A percentile compares a stretch with the other conserved stretches of the same genome.
These are phyloP conservation scores for Micrasema longulum DNA, from an alignment of 1,140 invertebrate species.

Conservation along the genomic window DNA sequence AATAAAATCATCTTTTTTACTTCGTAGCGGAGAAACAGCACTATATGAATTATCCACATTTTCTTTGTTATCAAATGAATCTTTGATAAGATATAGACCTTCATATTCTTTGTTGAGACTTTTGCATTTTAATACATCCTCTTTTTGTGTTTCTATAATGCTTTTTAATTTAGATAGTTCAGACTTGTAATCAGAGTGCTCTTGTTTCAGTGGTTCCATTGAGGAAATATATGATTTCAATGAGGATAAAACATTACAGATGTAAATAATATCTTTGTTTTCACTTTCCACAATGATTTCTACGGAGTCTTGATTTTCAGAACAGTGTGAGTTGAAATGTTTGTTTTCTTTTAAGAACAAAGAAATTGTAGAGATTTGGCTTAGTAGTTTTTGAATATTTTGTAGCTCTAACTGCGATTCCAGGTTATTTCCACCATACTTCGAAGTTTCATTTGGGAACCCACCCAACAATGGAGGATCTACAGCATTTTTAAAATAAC, in stretches of 20 bases:
- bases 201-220: background rate
- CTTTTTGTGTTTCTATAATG: constrained; percentile 9
- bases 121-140: background rate
- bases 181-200: background rate
- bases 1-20: constrained; percentile 6
- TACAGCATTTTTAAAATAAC: no score
- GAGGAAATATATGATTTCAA: background rate
- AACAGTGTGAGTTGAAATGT: background rate
- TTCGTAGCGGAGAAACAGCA: background rate
- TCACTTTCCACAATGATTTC: constrained; percentile 7
- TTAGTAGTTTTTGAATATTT: no score
- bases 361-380: background rate
- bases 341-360: background rate
- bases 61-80: constrained; percentile 17
- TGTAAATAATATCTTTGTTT: constrained; percentile 1
- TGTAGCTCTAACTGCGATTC: no score
- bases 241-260: background rate
- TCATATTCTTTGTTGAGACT: background rate
- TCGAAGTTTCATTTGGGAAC: no score
- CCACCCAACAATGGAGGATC: no score
- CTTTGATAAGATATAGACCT: background rate
- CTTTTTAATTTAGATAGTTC: constrained; percentile 1
- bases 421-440: no score
- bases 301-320: no score
- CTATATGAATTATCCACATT: background rate